These are phyloP conservation scores for Dendrocincla fuliginosa DNA, from an alignment of 2,797 vertebrate genomes.

Conservation along the genomic window DNA sequence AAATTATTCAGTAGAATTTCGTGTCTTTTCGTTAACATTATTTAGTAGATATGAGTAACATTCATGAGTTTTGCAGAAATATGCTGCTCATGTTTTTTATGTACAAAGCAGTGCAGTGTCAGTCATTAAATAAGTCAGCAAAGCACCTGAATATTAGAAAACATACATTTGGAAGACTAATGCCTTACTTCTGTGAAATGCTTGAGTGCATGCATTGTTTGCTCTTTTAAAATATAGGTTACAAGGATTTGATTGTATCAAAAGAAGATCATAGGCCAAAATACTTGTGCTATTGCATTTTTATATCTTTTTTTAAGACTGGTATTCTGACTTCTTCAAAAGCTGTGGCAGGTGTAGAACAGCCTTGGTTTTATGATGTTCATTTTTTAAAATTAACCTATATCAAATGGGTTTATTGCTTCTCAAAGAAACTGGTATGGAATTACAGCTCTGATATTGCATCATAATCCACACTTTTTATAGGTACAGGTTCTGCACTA, in stretches of 20 bases:
- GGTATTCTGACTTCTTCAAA: background rate
- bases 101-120: background rate
- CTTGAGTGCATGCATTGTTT: background rate
- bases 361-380: background rate
- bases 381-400: background rate
- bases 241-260: background rate
- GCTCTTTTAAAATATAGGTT: background rate
- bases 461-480: background rate
- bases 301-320: background rate
- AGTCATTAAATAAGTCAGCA: background rate
- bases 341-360: background rate
- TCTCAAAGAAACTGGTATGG: background rate
- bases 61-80: background rate
- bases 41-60: background rate
- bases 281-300: background rate
- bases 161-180: background rate
- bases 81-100: background rate
- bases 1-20: background rate
- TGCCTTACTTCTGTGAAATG: background rate
- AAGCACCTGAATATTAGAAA: background rate
- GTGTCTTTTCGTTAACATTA: background rate
- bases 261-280: background rate
- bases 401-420: background rate
- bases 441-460: background rate
- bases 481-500: background rate